Percentiles rank a stretch among this genome's conserved stretches.
Conservation (phyloP, 2,113 vertebrate genomes). For the Microcebus jonahi region DNA sequence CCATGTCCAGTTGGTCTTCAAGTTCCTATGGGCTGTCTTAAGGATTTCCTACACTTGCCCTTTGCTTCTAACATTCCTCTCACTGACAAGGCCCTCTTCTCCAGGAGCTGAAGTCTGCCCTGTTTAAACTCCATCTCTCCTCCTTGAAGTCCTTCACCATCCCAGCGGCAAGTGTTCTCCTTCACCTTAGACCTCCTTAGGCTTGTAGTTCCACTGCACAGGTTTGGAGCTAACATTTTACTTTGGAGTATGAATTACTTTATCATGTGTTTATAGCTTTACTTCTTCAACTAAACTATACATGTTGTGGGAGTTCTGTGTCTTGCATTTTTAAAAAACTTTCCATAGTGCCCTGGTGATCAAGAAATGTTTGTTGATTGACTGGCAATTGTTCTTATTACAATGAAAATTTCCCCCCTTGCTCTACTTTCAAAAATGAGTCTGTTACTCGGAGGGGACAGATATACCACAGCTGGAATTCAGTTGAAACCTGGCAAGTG, state of each 20-base stretch:
- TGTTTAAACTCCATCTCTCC: background rate
- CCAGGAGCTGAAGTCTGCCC: background rate
- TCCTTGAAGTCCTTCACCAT: background rate
- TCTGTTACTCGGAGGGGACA: background rate
- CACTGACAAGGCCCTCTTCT: background rate
- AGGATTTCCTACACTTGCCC: background rate
- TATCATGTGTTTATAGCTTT: background rate
- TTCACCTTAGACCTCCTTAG: background rate
- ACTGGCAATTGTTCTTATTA: background rate
- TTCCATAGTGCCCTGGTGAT: background rate
- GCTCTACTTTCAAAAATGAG: background rate
- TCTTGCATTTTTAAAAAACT: background rate
- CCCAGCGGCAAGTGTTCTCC: background rate
- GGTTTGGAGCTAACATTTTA: background rate
- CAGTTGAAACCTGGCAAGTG: background rate
- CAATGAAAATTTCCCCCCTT: background rate
- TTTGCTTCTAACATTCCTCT: background rate
- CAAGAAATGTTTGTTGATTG: background rate
- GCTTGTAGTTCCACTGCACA: background rate
- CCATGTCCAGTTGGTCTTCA: background rate
- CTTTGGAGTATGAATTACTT: conserved; percentile 24
- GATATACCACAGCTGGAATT: background rate
- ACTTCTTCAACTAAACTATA: conserved; percentile 6
- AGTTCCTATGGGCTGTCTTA: background rate
- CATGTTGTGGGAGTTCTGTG: background rate